Evolutionary conservation across 2,888 invertebrate species (phyloP), one percentile per base, ranked within the genome.

Genomic region (Sminthurides aquaticus): DNA sequence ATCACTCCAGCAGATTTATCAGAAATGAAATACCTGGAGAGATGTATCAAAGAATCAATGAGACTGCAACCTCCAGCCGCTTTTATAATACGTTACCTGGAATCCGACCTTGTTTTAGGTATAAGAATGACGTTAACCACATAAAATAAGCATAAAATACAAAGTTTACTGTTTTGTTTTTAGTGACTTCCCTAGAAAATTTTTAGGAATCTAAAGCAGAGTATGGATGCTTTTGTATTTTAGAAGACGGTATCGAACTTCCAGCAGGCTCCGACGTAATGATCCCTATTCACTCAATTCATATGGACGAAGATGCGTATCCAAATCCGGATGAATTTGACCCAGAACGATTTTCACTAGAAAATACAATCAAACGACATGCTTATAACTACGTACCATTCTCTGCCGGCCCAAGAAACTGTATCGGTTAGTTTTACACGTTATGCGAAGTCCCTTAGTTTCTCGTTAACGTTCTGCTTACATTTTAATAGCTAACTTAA

Each of bases 341-440:
- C 75, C 88, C 88, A 0, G 87, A 88, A 60, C 79, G 89, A 69
- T 89, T 89, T 77, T 76, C 85, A 49, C 83, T 84, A 0, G 85
- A 87, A 74, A 76, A 76, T 57, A 54, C 58, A 3, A 52, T 55
- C 2, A 69, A 69, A n/a, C 72, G 79, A 62, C 77, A 55, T 55
- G 3, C 26, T 3, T 55, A 24, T 55, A 24, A 18, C 22, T 55
- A 55, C 25, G 18, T 55, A 2, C 55, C 55, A 18, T 55, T 55
- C 25, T 20, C 55, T 20, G 55, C 55, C 22, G 55, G 55, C 2
- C 55, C 55, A 24, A 55, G 55, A 22, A 55, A 55, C 24, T 55
- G 55, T 22, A 55, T 55, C 22, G 55, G 55, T 55, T 3, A 55
- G n/a, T 11, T 5, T n/a, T 11, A 8, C 5, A 52, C 8, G 11